Base-by-base conservation (phyloP, 2,888 invertebrate genomes). In the Tineola bisselliella region DNA sequence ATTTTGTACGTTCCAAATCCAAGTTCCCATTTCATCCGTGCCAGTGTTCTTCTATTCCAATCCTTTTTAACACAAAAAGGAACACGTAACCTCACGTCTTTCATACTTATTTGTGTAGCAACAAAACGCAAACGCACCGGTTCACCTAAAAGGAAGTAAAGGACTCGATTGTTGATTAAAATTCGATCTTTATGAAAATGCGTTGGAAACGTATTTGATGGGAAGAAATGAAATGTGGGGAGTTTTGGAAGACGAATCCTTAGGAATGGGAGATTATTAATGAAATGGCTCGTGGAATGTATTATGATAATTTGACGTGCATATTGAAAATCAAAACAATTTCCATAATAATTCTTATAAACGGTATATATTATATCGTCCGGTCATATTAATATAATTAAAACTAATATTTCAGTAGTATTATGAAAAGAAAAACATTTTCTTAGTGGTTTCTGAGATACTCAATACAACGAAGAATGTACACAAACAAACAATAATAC, bases 91-190 rank as follows among this genome's bases (percentile, higher is more conserved):
- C 25, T 11, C 54, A 10, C 54, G 12, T 18, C 48, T 5, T 18
- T 10, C 25, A 25, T 54, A 54, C 25, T n/a, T 54, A 25, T 54
- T 54, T 54, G n/a, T 12, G 8, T 25, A 25, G 19, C 2, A 54
- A 25, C 54, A 25, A 8, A 54, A 54, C 54, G 54, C 2, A 54
- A 54, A 54, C 54, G 54, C 25, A 25, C 1, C 12, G 18, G 54
- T 54, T 54, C 8, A 15, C 8, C 2, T 25, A 25, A n/a, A 25
- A 54, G 19, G 10, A n/a, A 18, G 54, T 25, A 25, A 54, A 74
- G 68, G 70, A 71, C 70, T 72, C 69, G 67, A 25, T 30, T 18
- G 64, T 70, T 79, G 79, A 81, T 80, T 79, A 81, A 77, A 79
- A 76, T 75, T 72, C 71, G 70, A 74, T 74, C 69, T 63, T 66